Conservation (phyloP, 1,140 invertebrate genomes). For the Spodoptera frugiperda region DNA sequence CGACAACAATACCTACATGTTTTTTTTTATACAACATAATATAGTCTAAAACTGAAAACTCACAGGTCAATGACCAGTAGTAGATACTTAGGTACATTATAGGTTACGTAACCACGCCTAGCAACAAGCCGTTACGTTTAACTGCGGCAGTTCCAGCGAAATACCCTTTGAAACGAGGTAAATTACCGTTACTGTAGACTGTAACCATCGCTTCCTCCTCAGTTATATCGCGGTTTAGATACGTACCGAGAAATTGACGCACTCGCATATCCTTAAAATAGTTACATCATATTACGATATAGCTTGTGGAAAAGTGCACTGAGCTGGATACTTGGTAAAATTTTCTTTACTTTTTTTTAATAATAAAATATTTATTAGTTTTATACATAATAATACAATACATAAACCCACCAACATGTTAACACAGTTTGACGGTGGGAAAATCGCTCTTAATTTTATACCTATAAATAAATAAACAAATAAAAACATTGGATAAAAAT, state of each 20-base stretch:
- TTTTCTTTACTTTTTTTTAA: too few relatives aligned
- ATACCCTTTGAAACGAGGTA: slow-evolving; percentile 24
- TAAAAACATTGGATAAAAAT: too few relatives aligned
- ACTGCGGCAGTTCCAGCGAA: slow-evolving; percentile 5
- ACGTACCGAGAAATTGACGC: background rate
- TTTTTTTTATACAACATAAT: too few relatives aligned
- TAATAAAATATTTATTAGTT: too few relatives aligned
- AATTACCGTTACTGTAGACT: slow-evolving; percentile 16
- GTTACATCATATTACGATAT: background rate
- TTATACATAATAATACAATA: too few relatives aligned
- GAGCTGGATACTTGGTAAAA: too few relatives aligned
- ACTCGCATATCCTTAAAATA: background rate
- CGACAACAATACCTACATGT: too few relatives aligned
- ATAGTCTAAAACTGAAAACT: background rate
- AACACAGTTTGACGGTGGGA: too few relatives aligned
- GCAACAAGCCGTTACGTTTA: background rate
- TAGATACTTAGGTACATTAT: background rate
- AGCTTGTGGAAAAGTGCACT: too few relatives aligned
- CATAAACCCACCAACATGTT: too few relatives aligned
- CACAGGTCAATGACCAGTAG: background rate
- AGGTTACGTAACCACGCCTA: background rate
- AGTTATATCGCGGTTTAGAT: background rate
- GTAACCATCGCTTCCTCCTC: slow-evolving; percentile 5
- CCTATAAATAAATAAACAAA: too few relatives aligned
- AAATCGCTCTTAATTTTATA: too few relatives aligned